phyloP scores from a whole-genome alignment of 2,113 vertebrate species.

The Brachypodius melanocephalos region DNA sequence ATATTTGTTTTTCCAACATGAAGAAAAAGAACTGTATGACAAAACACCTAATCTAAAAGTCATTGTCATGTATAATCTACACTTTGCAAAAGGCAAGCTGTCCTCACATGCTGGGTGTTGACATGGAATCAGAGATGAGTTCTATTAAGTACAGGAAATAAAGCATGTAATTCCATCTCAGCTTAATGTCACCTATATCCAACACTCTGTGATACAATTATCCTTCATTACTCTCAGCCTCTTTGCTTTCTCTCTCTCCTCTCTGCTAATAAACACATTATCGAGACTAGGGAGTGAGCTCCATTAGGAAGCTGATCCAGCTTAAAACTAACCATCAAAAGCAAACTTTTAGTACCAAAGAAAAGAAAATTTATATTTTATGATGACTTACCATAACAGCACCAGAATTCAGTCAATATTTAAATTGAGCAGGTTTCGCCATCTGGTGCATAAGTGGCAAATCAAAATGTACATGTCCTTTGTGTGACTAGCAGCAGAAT shows the following conservation, averaged over 20 bases:
- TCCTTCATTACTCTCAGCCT: not conserved
- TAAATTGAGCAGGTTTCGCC: not conserved
- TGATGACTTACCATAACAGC: not conserved
- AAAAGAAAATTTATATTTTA: not conserved
- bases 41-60: not conserved
- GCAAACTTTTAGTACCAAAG: not conserved
- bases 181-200: not conserved
- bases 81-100: not conserved
- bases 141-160: slow-evolving; percentile 8
- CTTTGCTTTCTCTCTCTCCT: not conserved
- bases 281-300: not conserved
- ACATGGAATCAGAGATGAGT: not conserved
- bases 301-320: not conserved
- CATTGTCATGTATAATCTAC: not conserved
- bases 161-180: not conserved
- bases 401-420: not conserved
- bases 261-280: not conserved
- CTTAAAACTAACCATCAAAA: not conserved
- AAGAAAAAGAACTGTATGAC: not conserved
- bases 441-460: not conserved
- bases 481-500: not conserved
- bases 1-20: not conserved
- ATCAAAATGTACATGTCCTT: not conserved
- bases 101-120: not conserved
- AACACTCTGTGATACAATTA: not conserved